A percentile compares a stretch with the other conserved stretches of the same genome.
Conservation (phyloP, 2,797 vertebrate species). For the Urophycis tenuis region DNA sequence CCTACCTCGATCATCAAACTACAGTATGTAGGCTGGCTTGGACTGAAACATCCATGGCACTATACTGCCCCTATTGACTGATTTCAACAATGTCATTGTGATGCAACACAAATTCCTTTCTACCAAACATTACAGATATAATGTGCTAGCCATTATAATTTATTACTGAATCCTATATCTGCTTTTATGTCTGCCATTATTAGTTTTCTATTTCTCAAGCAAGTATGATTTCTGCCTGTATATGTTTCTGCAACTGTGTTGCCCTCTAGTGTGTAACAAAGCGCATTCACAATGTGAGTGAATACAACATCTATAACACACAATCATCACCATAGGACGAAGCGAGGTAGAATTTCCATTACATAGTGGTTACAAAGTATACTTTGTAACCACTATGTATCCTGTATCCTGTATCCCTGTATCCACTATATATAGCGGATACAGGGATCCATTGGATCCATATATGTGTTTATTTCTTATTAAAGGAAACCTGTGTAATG, state of each 20-base stretch:
- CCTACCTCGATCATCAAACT: too few relatives aligned
- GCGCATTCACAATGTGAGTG: neutral
- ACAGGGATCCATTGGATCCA: neutral
- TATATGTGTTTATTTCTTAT: neutral
- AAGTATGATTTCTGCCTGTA: neutral
- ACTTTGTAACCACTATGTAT: too few relatives aligned
- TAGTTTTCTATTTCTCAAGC: neutral
- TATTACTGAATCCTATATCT: neutral
- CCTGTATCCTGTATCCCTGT: too few relatives aligned
- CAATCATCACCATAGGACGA: too few relatives aligned
- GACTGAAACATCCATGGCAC: neutral
- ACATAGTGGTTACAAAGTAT: too few relatives aligned
- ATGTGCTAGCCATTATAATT: neutral
- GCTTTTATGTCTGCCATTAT: neutral
- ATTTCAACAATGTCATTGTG: neutral
- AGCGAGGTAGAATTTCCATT: too few relatives aligned
- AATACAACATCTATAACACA: neutral
- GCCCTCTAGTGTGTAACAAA: conserved; percentile 1
- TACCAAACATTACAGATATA: neutral
- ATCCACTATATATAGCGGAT: neutral
- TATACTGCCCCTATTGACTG: neutral
- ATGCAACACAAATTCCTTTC: neutral
- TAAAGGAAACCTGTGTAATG: neutral
- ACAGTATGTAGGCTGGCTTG: too few relatives aligned
- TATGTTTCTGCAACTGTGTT: neutral